Percentiles rank a stretch among this genome's conserved stretches.
Evolutionary conservation across 2,888 invertebrate species (phyloP).

Genomic region (Caenorhabditis virilis): DNA sequence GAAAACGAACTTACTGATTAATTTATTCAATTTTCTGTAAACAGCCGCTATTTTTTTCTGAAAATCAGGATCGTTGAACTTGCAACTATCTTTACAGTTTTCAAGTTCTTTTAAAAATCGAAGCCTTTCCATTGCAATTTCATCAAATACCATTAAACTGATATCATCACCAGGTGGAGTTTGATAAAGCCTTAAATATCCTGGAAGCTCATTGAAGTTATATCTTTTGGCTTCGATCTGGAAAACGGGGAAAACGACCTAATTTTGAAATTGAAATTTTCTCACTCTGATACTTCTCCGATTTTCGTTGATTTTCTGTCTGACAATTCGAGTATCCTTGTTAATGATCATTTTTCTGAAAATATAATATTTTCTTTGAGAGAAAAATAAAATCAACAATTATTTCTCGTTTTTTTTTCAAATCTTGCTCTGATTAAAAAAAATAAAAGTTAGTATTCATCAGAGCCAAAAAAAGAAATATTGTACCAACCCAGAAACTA

Average conservation of each 20-base stretch:
- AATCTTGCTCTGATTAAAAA: no score
- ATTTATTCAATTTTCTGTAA: conserved; percentile 5
- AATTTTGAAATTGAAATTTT: neutral
- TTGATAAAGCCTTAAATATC: conserved; percentile 49
- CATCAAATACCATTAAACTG: conserved; percentile 60
- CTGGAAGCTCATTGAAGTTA: conserved; percentile 3
- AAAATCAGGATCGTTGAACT: conserved; percentile 17
- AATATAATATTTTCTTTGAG: no score
- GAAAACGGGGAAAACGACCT: neutral
- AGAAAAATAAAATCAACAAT: no score
- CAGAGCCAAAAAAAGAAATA: no score
- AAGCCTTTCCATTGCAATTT: conserved; percentile 56
- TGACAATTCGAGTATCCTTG: conserved; percentile 3
- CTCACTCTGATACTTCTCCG: conserved; percentile 17
- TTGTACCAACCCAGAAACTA: no score
- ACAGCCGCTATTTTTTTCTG: conserved; percentile 5
- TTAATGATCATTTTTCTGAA: neutral
- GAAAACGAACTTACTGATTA: conserved; percentile 27
- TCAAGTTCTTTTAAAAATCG: conserved; percentile 47
- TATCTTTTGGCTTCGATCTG: conserved; percentile 3
- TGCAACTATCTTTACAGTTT: conserved; percentile 31
- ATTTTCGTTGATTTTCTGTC: conserved; percentile 14
- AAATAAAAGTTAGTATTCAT: no score
- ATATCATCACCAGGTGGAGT: conserved; percentile 56
- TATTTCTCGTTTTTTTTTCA: no score